Base-by-base conservation (phyloP, 2,888 invertebrate species). In the Laspeyria flexula region DNA sequence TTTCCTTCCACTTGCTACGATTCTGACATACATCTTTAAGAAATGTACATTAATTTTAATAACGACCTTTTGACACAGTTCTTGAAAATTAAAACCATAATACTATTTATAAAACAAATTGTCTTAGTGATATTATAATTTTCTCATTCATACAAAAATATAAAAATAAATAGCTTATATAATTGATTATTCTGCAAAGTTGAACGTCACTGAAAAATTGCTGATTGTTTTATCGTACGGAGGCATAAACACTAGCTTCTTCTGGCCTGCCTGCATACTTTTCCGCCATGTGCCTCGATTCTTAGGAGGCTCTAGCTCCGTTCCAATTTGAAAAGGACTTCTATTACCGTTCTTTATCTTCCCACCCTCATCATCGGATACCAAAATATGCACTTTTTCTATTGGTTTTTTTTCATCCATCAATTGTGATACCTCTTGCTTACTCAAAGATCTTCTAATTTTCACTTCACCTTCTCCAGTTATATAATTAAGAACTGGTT, bases 401-500 rank as follows among this genome's bases (percentile, higher is more conserved):
- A n/a, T 23, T 3, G 30, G 13, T 1, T 44, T n/a, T 13, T 41
- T 23, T 3, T 43, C 48, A 21, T 1, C 2, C 16, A 49, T 43
- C 10, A 43, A 29, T 1, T 15, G 7, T 0, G 33, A 33, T 3
- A 29, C 29, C 4, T 39, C 39, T 2, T n/a, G 7, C 15, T 39
- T 43, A 29, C 21, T 43, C 16, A 49, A 43, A 3, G 25, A n/a
- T 13, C 15, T 31, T 39, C 33, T 33, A 25, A 39, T 29, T 30
- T 43, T 39, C 25, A 38, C 38, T 38, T n/a, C 31, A 35, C 42
- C 43, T 27, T 43, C 39, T 0, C n/a, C 15, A 37, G 43, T 18
- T 15, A 44, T 1, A 29, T 45, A 46, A 23, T 34, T 40, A 1
- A 43, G 43, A 10, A 40, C 40, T 34, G 44, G 50, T 18, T 41